phyloP scores from a whole-genome alignment of 2,888 invertebrate species.

The Athalia circularis region DNA sequence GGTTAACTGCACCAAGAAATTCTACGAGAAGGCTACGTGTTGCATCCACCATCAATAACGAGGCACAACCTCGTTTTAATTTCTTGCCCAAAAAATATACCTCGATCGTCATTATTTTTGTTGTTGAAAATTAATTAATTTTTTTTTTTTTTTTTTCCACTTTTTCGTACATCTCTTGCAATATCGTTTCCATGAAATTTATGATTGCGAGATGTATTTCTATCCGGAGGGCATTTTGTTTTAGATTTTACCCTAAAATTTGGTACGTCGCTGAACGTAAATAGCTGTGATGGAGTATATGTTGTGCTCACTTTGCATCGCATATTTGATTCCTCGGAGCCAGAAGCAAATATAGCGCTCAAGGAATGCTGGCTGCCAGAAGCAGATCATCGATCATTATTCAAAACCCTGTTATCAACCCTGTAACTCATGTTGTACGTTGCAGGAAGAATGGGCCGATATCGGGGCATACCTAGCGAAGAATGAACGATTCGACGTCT shows the following conservation, averaged over 20 bases:
- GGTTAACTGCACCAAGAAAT: constrained; percentile 23
- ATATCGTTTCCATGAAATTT: background rate
- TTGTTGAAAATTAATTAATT: too few species aligned
- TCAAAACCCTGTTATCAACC: too few species aligned
- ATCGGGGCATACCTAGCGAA: too few species aligned
- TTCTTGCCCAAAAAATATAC: background rate
- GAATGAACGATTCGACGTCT: too few species aligned
- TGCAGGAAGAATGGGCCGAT: too few species aligned
- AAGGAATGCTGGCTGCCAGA: too few species aligned
- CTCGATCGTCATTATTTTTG: too few species aligned
- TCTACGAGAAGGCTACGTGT: constrained; percentile 37
- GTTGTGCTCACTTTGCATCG: constrained; percentile 12
- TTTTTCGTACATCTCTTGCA: background rate
- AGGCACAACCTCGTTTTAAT: constrained; percentile 21
- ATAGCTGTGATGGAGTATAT: constrained; percentile 2
- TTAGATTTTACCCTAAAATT: too few species aligned
- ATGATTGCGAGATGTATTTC: background rate
- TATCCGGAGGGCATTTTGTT: too few species aligned
- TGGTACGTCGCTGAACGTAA: background rate
- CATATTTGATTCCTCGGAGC: constrained; percentile 3
- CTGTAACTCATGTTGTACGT: too few species aligned
- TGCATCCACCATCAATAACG: constrained; percentile 32
- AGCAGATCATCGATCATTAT: too few species aligned
- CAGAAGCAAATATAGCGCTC: constrained; percentile 5
- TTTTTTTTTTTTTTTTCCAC: too few species aligned